These are phyloP conservation scores for Aulostomus chinensis DNA, from an alignment of 2,797 vertebrate species.

Conservation along the genomic window DNA sequence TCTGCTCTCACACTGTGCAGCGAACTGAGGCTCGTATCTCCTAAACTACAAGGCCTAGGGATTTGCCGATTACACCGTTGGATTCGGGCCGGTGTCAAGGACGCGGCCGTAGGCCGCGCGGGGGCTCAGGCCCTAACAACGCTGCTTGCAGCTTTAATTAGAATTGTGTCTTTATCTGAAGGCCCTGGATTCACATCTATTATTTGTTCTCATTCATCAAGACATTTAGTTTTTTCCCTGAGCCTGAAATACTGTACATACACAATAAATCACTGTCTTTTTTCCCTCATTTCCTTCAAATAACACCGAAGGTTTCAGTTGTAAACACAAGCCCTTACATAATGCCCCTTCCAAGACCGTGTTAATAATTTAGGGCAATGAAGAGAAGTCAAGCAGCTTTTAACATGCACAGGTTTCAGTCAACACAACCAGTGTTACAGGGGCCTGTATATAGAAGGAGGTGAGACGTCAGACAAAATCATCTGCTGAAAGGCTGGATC, in stretches of 20 bases:
- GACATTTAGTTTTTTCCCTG: slow-evolving; percentile 31
- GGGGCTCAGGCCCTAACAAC: too few species aligned
- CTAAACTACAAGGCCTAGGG: too few species aligned
- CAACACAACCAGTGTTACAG: slow-evolving; percentile 41
- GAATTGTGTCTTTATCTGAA: slow-evolving; percentile 53
- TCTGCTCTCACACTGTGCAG: too few species aligned
- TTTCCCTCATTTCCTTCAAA: slow-evolving; percentile 46
- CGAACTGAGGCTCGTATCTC: too few species aligned
- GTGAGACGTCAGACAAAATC: slow-evolving; percentile 27
- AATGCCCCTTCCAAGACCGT: slow-evolving; percentile 61
- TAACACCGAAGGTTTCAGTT: slow-evolving; percentile 61
- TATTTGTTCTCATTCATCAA: slow-evolving; percentile 61
- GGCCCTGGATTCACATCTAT: slow-evolving; percentile 60
- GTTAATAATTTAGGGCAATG: slow-evolving; percentile 75
- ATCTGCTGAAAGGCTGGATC: slow-evolving; percentile 34
- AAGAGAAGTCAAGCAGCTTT: slow-evolving; percentile 64
- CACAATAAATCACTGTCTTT: slow-evolving; percentile 50
- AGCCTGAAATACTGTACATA: slow-evolving; percentile 16
- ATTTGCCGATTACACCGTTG: too few species aligned
- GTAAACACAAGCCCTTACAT: slow-evolving; percentile 70
- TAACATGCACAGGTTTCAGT: slow-evolving; percentile 57
- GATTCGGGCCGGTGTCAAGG: too few species aligned
- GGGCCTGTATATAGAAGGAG: slow-evolving; percentile 55
- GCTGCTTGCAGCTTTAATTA: too few species aligned
- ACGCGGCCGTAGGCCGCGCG: too few species aligned